Base-by-base conservation (phyloP, 2,113 vertebrate species). In the Sapajus apella region DNA sequence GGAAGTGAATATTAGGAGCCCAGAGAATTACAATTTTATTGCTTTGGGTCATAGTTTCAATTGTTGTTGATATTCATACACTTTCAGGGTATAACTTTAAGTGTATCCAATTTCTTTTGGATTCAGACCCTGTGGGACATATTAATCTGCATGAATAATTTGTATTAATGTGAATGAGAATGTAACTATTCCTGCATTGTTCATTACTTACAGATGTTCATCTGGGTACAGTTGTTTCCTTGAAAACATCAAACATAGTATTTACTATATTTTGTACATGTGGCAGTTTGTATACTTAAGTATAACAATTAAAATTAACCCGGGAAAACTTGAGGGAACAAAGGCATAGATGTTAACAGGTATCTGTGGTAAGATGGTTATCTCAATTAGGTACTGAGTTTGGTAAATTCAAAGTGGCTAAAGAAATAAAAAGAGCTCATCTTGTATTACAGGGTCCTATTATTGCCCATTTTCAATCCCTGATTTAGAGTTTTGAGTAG, bases 131-230 rank as follows among this genome's bases (percentile, higher is more conserved):
- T 50, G 7, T 66, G 66, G 70, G 45, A 47, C 4, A 90, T 90
- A 76, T 35, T 96, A 75, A 93, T 80, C 45, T 85, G 4, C 27
- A 45, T 76, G 52, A 20, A 35, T 93, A 70, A 96, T 96, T 97
- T 96, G 6, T 47, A 97, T 97, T 50, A 81, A 93, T 89, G 56
- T 82, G 40, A 96, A 88, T 96, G 58, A 52, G 37, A 95, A 84
- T 32, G 20, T 85, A 83, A 91, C 61, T 85, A 83, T 94, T 90
- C 73, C 72, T 96, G 40, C 96, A 95, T 82, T 97, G 77, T 68
- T 93, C 76, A 95, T 96, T 55, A 68, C 25, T 85, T 81, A 52
- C 3, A 3, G 21, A 52, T 90, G 32, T 55, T 94, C 87, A 91
- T 93, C n/a, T 88, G 52, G 75, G 25, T 93, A 56, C 25, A 86